Percentiles rank a stretch among this genome's conserved stretches.
Conservation (phyloP, 2,888 invertebrate genomes). For the Trachelus troglodyta region DNA sequence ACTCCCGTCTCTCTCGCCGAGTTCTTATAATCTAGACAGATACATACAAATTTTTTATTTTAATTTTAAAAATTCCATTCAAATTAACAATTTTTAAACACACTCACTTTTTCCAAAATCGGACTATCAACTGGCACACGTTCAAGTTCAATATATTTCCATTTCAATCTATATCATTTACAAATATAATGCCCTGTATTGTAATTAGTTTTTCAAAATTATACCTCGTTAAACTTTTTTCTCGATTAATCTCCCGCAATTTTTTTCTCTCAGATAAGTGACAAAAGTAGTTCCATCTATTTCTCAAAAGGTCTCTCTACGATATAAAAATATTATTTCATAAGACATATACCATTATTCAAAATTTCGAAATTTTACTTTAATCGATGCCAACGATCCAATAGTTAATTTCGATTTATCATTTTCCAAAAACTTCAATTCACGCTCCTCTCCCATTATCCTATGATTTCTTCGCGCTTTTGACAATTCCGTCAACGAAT, state of each 20-base stretch:
- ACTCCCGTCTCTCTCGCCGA: background rate
- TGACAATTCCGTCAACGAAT: slow-evolving; percentile 4
- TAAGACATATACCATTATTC: background rate
- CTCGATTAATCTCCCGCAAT: background rate
- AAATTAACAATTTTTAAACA: background rate
- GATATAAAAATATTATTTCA: background rate
- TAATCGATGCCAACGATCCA: background rate
- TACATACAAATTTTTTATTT: background rate
- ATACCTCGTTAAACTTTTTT: background rate
- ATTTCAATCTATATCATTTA: background rate
- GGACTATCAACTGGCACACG: background rate
- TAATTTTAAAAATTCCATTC: background rate
- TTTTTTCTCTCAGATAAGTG: background rate
- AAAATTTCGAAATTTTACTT: background rate
- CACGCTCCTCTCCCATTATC: background rate
- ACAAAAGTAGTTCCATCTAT: background rate
- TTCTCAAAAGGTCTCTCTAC: background rate
- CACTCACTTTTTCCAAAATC: background rate
- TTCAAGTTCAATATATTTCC: background rate
- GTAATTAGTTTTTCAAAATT: background rate
- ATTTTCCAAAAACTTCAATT: background rate
- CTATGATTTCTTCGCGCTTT: background rate
- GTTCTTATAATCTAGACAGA: background rate
- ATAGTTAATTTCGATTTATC: background rate
- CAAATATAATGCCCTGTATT: background rate